A percentile compares a stretch with the other conserved stretches of the same genome.
Evolutionary conservation across 2,888 invertebrate genomes (phyloP).

Genomic region (Drosophila conformis): DNA sequence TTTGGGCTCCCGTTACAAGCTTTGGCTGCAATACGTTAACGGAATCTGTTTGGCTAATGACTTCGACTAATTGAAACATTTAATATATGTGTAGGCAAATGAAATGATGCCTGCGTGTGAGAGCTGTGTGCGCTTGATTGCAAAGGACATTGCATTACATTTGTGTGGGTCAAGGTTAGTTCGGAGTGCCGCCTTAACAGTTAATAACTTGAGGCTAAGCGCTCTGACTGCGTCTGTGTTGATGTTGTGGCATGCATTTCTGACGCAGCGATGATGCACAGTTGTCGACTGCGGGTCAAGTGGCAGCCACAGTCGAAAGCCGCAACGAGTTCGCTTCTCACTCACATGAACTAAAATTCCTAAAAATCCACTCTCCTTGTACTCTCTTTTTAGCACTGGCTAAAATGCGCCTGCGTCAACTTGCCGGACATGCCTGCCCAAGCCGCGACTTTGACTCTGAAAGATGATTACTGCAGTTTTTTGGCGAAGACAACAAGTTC

Average conservation of each 20-base stretch:
- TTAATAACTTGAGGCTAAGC: constrained; percentile 36
- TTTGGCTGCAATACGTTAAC: constrained; percentile 1
- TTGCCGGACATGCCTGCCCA: neutral
- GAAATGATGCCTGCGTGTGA: constrained; percentile 5
- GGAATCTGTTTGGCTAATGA: constrained; percentile 19
- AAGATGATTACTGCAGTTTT: constrained; percentile 47
- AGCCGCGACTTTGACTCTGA: neutral
- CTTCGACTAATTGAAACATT: constrained; percentile 35
- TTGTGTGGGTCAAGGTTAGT: constrained; percentile 38
- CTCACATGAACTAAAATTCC: constrained; percentile 50
- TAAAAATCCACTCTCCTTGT: neutral
- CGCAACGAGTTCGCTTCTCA: constrained; percentile 46
- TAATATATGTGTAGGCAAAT: constrained; percentile 28
- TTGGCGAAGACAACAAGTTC: constrained; percentile 42
- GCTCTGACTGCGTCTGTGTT: neutral
- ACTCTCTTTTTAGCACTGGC: constrained; percentile 53
- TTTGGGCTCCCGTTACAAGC: neutral
- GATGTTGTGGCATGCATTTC: constrained; percentile 27
- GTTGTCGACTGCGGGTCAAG: constrained; percentile 68
- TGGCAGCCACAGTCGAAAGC: constrained; percentile 56
- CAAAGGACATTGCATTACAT: constrained; percentile 1
- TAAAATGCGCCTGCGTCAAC: constrained; percentile 54
- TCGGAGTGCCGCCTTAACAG: neutral
- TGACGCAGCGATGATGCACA: constrained; percentile 52
- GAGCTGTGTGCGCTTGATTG: neutral